Evolutionary conservation across 2,888 invertebrate species (phyloP), one percentile per base, ranked within the genome.

Genomic region (Lampropteryx suffumata): DNA sequence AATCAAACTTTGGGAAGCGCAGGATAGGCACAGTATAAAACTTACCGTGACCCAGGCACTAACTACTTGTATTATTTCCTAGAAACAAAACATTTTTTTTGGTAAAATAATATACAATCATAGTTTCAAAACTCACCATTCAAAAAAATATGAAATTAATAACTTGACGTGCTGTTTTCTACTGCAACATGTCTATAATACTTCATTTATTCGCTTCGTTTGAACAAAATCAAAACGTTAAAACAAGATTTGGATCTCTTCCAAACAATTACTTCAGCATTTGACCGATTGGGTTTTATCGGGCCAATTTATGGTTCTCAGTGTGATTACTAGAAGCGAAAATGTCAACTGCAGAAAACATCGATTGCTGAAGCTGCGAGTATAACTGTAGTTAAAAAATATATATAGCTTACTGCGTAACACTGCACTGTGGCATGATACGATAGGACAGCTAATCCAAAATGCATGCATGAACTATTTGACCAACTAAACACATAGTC

Each of bases 401-500:
- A 5, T 8, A 13, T n/a, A n/a, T 28, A 8, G 24, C 24, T 28
- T 36, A 54, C 59, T 55, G 56, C 32, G n/a, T 48, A 49, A 48
- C 9, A 24, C 12, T 70, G 52, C 52, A 64, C 56, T 48, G 53
- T 55, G 57, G 50, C 61, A 7, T 7, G 24, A 24, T 39, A 37
- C 34, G 61, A 58, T 57, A 17, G 50, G 55, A 43, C 52, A 41
- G 67, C 67, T 79, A 78, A 79, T 79, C 75, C 62, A 58, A 59
- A 74, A 70, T 73, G 77, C 75, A 78, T 67, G 73, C 73, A 70
- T 67, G 69, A 79, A 78, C 70, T 76, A 71, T 74, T 77, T 73
- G 73, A 64, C 66, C 60, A 66, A 71, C 66, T 68, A 68, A 73
- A 66, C 62, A 69, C 61, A 67, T 61, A 63, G 68, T 58, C 52